Percentiles rank a stretch among this genome's conserved stretches.
These are phyloP conservation scores for Himalopsyche phryganea DNA, from an alignment of 1,140 invertebrate species.

Conservation along the genomic window DNA sequence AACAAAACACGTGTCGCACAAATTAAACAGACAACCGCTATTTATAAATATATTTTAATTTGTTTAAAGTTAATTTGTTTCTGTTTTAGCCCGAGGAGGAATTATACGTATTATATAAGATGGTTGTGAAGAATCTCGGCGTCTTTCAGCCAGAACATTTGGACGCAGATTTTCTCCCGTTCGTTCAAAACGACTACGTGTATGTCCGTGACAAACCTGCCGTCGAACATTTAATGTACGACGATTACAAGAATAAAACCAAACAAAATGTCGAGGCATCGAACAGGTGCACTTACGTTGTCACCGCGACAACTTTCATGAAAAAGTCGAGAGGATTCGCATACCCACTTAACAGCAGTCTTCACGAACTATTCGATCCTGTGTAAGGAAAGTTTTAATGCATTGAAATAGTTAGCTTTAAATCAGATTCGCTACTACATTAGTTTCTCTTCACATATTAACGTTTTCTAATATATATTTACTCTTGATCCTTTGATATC, in stretches of 20 bases:
- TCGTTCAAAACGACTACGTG: conserved; percentile 53
- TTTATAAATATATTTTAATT: no score
- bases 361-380: conserved; percentile 59
- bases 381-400: conserved; percentile 57
- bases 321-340: conserved; percentile 64
- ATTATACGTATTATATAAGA: conserved; percentile 41
- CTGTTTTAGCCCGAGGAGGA: conserved; percentile 43
- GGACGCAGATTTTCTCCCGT: conserved; percentile 47
- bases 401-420: no score
- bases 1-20: no score
- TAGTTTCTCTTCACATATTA: no score
- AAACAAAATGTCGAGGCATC: conserved; percentile 55
- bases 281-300: conserved; percentile 67
- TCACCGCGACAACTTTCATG: conserved; percentile 63
- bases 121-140: conserved; percentile 42
- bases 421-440: no score
- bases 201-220: conserved; percentile 64
- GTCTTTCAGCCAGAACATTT: conserved; percentile 36
- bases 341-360: conserved; percentile 58
- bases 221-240: conserved; percentile 63
- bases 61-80: no score
- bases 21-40: no score
- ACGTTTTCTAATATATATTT: no score
- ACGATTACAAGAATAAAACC: conserved; percentile 64
- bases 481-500: no score